Percentiles rank a stretch among this genome's conserved stretches.
Conservation (phyloP, 2,113 vertebrate genomes). For the Brienomyrus brachyistius region DNA sequence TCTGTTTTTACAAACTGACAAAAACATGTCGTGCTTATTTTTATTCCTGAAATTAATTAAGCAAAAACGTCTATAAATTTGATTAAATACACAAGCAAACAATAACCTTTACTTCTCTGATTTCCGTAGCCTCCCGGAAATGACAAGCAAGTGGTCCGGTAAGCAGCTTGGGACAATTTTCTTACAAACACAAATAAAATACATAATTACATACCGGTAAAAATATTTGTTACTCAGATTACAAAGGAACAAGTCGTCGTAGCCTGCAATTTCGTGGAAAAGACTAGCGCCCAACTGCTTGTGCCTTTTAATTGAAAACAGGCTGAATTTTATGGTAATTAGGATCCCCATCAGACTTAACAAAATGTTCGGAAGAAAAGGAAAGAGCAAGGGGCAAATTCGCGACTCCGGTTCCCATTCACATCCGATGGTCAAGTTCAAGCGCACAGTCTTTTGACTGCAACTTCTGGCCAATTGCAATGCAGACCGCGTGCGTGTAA, state of each 20-base stretch:
- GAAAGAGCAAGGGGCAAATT: constrained; percentile 53
- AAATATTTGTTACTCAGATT: background rate
- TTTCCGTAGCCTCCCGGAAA: background rate
- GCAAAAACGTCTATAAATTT: background rate
- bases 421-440: constrained; percentile 67
- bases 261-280: constrained; percentile 43
- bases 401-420: constrained; percentile 57
- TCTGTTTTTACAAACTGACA: background rate
- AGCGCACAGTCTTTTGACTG: constrained; percentile 40
- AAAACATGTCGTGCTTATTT: background rate
- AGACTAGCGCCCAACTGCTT: constrained; percentile 42
- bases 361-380: constrained; percentile 49
- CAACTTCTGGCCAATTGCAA: constrained; percentile 42
- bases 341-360: constrained; percentile 58
- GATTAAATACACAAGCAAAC: background rate
- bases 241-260: constrained; percentile 36
- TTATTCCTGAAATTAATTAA: background rate
- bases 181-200: background rate
- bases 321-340: constrained; percentile 65
- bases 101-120: background rate
- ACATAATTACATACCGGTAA: constrained; percentile 26
- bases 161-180: background rate
- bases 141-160: background rate
- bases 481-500: constrained; percentile 43
- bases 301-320: constrained; percentile 62